These are phyloP conservation scores for Mormyrus lacerda DNA, from an alignment of 2,113 vertebrate genomes.

Conservation along the genomic window DNA sequence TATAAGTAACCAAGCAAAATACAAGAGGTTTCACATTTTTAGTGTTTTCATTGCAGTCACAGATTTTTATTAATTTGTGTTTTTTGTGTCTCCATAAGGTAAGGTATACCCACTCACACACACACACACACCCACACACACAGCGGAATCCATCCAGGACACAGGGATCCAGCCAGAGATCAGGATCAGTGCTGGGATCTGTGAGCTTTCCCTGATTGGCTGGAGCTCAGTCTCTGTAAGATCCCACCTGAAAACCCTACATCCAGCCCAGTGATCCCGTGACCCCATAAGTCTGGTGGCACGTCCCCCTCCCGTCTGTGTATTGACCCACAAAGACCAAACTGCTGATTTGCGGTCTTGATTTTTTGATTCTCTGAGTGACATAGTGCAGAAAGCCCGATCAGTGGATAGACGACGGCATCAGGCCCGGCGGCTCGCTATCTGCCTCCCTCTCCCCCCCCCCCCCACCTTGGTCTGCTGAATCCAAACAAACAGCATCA, in stretches of 20 bases:
- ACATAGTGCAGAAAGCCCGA: neutral
- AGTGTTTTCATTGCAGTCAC: no score
- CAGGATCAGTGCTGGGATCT: neutral
- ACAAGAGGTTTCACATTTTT: no score
- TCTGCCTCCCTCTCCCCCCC: neutral
- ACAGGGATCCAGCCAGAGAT: neutral
- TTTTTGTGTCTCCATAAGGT: no score
- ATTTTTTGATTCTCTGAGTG: neutral
- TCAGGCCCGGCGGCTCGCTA: neutral
- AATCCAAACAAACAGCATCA: slow-evolving; percentile 1
- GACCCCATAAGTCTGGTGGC: neutral
- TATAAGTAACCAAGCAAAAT: no score
- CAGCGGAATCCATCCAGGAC: neutral
- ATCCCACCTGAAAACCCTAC: neutral
- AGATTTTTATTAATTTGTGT: no score
- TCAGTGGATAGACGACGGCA: neutral
- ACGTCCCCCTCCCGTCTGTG: neutral
- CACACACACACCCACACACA: neutral
- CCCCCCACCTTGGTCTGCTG: neutral
- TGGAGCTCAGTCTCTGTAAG: neutral
- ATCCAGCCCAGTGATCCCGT: neutral
- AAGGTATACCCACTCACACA: no score
- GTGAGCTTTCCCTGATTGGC: neutral
- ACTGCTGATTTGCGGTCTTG: neutral
- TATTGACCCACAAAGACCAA: neutral